Evolutionary conservation across 2,113 vertebrate genomes (phyloP), one percentile per base, ranked within the genome.

Genomic region (Misgurnus mizolepis): DNA sequence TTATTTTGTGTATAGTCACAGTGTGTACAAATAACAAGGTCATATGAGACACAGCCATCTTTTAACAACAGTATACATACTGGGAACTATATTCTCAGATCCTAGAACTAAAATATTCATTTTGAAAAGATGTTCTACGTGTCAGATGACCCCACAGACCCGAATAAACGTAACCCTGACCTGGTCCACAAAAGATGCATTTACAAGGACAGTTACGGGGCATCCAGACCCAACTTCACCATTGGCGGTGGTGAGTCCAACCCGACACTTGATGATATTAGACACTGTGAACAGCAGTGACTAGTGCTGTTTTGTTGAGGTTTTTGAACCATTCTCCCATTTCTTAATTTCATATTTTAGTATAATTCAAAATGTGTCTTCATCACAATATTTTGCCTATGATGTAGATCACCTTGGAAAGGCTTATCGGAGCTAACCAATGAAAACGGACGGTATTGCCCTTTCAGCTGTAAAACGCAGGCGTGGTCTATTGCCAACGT

Each of bases 151-250:
- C 93, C 93, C 2, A 64, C 88, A 1, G 95, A 98, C 87, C 91
- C 91, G 43, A 89, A 91, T 4, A 97, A 98, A 87, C 92, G 95
- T 67, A 92, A 90, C 74, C 95, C 96, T 0, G 87, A 95, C 6
- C 91, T 98, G 9, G 96, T 99, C 40, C 98, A 99, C 85, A 99
- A 99, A 60, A 94, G 89, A n/a, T 93, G 93, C 70, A 96, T 99
- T 84, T 99, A 99, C 49, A 99, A 99, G 83, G 98, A 99, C 83
- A 97, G 95, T 79, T 94, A 89, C 0, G 96, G 96, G 60, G 96
- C 97, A 22, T 98, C 96, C 40, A 92, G 97, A 81, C 96, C 98
- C 62, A 99, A 99, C 86, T 98, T 99, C 86, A 82, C 95, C 41
- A 90, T 99, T 58, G 94, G 97, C 79, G 67, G 96, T 99, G 93